Evolutionary conservation across 2,113 vertebrate species (phyloP).

Genomic region (Callipepla squamata): DNA sequence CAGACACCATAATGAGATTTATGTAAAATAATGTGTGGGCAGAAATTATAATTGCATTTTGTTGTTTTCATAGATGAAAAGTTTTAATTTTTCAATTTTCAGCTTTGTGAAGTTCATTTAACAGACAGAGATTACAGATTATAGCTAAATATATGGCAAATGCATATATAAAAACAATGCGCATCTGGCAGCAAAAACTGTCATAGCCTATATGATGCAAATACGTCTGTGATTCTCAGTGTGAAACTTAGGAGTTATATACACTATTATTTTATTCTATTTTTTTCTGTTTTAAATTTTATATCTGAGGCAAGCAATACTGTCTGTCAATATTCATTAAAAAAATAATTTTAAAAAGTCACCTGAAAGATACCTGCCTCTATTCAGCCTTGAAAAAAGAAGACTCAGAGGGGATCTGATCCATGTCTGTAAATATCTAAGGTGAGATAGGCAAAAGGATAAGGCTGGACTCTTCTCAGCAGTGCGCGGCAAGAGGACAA

Average conservation of each 20-base stretch:
- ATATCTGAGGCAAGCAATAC: not conserved
- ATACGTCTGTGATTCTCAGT: not conserved
- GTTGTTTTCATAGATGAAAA: conserved; percentile 1
- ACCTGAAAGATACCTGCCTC: not conserved
- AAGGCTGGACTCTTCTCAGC: no score
- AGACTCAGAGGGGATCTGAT: no score
- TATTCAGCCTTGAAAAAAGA: no score
- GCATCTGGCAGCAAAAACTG: not conserved
- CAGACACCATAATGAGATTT: conserved; percentile 58
- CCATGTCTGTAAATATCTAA: no score
- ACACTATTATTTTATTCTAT: not conserved
- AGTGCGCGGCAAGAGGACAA: no score
- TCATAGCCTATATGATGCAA: not conserved
- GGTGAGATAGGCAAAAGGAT: no score
- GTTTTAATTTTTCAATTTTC: conserved; percentile 38
- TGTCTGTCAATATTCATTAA: not conserved
- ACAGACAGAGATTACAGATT: not conserved
- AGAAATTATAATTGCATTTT: conserved; percentile 39
- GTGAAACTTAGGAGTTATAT: not conserved
- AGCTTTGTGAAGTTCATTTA: not conserved
- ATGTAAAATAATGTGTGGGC: not conserved
- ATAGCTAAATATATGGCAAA: not conserved
- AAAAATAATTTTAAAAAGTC: not conserved
- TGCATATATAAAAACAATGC: not conserved
- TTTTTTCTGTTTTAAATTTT: not conserved